Evolutionary conservation across 1,140 invertebrate genomes (phyloP).

Genomic region (Temnothorax longispinosus): DNA sequence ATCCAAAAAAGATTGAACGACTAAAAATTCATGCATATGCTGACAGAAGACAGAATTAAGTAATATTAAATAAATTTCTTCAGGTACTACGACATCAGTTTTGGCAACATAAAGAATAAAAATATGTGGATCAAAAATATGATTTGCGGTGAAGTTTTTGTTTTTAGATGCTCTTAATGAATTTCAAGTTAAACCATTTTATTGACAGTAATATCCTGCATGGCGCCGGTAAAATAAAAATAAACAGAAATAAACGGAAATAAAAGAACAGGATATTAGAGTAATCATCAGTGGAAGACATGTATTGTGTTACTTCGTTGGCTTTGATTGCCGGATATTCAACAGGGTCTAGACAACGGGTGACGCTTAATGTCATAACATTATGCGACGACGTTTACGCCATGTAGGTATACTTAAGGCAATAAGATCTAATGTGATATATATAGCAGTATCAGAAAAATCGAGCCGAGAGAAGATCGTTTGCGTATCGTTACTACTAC

Average conservation of each 20-base stretch:
- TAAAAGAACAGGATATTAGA: background rate
- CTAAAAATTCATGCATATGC: background rate
- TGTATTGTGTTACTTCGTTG: background rate
- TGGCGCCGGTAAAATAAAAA: background rate
- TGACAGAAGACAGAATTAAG: background rate
- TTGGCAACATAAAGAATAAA: background rate
- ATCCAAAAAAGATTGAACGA: background rate
- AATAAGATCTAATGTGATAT: constrained; percentile 56
- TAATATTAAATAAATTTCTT: background rate
- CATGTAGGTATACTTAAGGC: constrained; percentile 31
- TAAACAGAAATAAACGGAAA: background rate
- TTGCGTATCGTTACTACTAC: constrained; percentile 64
- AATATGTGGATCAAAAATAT: background rate
- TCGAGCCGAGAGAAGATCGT: constrained; percentile 65
- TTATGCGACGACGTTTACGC: constrained; percentile 32
- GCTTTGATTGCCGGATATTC: background rate
- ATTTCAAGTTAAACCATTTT: background rate
- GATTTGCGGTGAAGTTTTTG: background rate
- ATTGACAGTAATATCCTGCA: background rate
- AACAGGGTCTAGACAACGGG: background rate
- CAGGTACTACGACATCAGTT: background rate
- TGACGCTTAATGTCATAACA: constrained; percentile 18
- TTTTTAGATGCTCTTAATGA: background rate
- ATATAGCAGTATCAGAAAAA: constrained; percentile 49
- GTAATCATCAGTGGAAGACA: background rate